These are phyloP conservation scores for Vollenhovia emeryi DNA, from an alignment of 1,140 invertebrate species.

Conservation along the genomic window DNA sequence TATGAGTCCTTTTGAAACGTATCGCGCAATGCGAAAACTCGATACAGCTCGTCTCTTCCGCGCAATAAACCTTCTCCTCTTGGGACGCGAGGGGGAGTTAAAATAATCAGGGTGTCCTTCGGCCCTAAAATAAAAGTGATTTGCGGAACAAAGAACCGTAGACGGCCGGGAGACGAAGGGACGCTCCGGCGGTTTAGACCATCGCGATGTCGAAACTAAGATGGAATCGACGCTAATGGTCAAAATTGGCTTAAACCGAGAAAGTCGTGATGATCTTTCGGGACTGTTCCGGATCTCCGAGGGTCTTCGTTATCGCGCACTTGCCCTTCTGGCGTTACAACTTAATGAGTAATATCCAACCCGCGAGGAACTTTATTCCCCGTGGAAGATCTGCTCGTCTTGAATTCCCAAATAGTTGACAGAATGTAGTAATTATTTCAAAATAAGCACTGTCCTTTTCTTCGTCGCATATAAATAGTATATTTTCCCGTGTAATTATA, in stretches of 20 bases:
- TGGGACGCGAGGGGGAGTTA: constrained; percentile 30
- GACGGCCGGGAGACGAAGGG: constrained; percentile 51
- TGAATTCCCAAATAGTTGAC: constrained; percentile 62
- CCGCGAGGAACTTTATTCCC: constrained; percentile 78
- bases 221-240: constrained; percentile 79
- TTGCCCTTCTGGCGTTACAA: constrained; percentile 65
- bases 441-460: neutral
- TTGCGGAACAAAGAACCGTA: constrained; percentile 54
- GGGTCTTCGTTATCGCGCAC: constrained; percentile 74
- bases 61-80: neutral
- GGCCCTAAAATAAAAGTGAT: constrained; percentile 67
- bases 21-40: neutral
- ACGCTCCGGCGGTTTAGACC: constrained; percentile 64
- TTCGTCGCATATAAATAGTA: neutral
- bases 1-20: neutral
- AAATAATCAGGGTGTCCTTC: constrained; percentile 58
- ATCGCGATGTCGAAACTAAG: constrained; percentile 74
- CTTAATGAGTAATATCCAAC: constrained; percentile 74
- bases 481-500: neutral
- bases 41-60: neutral
- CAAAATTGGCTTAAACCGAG: constrained; percentile 79
- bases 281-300: constrained; percentile 67
- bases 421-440: neutral
- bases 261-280: constrained; percentile 72
- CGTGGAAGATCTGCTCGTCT: constrained; percentile 70